Conservation (phyloP, 1,140 invertebrate genomes). For the Mizuhopecten yessoensis region DNA sequence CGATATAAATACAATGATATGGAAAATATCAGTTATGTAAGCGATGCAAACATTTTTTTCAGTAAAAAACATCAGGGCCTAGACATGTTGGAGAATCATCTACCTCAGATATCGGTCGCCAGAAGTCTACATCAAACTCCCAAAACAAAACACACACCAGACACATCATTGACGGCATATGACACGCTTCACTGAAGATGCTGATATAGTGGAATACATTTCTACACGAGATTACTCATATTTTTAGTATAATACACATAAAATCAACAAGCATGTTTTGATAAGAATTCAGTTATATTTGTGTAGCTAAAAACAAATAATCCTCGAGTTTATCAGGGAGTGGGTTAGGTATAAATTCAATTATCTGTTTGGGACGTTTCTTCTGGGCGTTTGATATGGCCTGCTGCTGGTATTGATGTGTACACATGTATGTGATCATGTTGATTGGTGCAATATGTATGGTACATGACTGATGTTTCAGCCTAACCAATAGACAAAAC, state of each 20-base stretch:
- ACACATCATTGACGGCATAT: background rate
- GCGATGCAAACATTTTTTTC: too few relatives aligned
- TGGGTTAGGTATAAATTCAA: background rate
- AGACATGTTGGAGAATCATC: background rate
- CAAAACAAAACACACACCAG: background rate
- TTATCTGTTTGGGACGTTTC: background rate
- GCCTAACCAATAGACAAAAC: too few relatives aligned
- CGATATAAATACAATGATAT: too few relatives aligned
- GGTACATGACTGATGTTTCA: too few relatives aligned
- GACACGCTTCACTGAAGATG: background rate
- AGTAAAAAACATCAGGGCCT: background rate
- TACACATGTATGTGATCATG: too few relatives aligned
- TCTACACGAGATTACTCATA: background rate
- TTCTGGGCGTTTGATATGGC: background rate
- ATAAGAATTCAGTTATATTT: background rate
- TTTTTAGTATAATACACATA: background rate
- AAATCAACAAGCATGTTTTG: background rate
- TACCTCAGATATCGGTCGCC: background rate
- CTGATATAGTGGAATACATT: background rate
- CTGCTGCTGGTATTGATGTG: background rate
- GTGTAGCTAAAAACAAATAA: background rate
- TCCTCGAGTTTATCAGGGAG: background rate
- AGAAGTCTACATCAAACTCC: background rate
- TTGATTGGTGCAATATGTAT: too few relatives aligned
- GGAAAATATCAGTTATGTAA: too few relatives aligned